Percentiles rank a stretch among this genome's conserved stretches.
Conservation (phyloP, 1,140 invertebrate species). For the Tetragnatha versicolor region DNA sequence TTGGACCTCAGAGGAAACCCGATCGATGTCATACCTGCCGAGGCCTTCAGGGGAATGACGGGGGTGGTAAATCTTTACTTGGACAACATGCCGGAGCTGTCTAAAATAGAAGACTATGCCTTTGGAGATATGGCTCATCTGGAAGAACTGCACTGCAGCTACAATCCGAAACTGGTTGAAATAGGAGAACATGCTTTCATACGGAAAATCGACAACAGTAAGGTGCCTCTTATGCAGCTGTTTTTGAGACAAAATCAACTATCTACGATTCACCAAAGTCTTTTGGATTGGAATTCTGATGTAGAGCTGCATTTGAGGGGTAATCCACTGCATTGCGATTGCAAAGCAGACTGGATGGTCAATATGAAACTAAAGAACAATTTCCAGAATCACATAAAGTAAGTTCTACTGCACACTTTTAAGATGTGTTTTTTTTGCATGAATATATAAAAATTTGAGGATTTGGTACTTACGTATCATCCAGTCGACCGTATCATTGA, state of each 20-base stretch:
- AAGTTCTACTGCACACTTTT: neutral
- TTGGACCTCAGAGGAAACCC: constrained; percentile 56
- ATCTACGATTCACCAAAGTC: neutral
- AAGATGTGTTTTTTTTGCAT: neutral
- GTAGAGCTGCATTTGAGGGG: constrained; percentile 47
- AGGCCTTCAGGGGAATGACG: constrained; percentile 45
- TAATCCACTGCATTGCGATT: constrained; percentile 57
- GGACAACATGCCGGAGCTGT: constrained; percentile 48
- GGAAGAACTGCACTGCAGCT: constrained; percentile 40
- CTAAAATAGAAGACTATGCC: constrained; percentile 52
- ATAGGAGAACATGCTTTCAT: constrained; percentile 51
- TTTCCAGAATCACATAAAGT: constrained; percentile 33
- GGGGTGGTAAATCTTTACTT: constrained; percentile 30
- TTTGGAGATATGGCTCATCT: constrained; percentile 55
- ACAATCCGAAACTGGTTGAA: constrained; percentile 37
- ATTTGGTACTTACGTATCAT: too few relatives aligned
- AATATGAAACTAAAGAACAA: constrained; percentile 30
- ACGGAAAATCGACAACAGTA: constrained; percentile 24
- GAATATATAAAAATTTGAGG: neutral
- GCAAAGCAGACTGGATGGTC: constrained; percentile 55
- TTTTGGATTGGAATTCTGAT: constrained; percentile 31
- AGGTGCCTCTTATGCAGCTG: constrained; percentile 25
- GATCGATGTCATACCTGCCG: constrained; percentile 26
- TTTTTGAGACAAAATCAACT: constrained; percentile 28
- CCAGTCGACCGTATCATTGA: too few relatives aligned